Base-by-base conservation (phyloP, 2,888 invertebrate genomes). In the Rhorus exstirpatorius region DNA sequence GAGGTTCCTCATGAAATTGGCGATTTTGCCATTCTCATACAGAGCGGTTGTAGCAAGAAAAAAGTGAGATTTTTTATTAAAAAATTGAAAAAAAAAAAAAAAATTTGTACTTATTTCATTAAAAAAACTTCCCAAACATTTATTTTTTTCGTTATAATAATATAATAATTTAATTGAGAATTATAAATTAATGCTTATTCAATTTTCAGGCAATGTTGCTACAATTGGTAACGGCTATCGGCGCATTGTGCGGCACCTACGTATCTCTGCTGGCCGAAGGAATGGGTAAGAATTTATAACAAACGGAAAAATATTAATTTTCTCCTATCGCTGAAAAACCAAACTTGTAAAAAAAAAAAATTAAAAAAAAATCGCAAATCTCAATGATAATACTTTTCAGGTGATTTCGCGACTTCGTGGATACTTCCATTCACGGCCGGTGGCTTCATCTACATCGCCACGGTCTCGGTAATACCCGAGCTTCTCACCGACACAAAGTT, bases 1-100 rank as follows among this genome's bases (percentile, higher is more conserved):
- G 99, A 99, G 94, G 97, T 99, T 84, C 99, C 99, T 41, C 99
- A 99, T 94, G 99, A 99, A 94, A 99, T 99, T 91, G 99, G 99
- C 46, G 99, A 99, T 93, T 99, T 99, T 94, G 99, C 99, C 12
- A 99, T 99, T 92, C 95, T 99, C 74, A 96, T 99, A 76, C 99
- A 99, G 93, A 99, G 99, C 60, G 99, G 99, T 24, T 99, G 98
- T 91, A 97, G 97, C 7, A 96, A 97, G 87, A 96, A 94, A 91
- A 98, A 98, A 94, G 96, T 95, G 89, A 86, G 84, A 85, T 53
- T 67, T 77, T 77, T 70, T 8, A 19, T 3, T 1, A 10, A 8
- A 4, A 10, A 1, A 10, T n/a, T n/a, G 10, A n/a, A n/a, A n/a
- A n/a, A n/a, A n/a, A n/a, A n/a, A n/a, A n/a, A n/a, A n/a, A n/a